A percentile compares a stretch with the other conserved stretches of the same genome.
Evolutionary conservation across 2,113 vertebrate genomes (phyloP).

Genomic region (Calypte anna): DNA sequence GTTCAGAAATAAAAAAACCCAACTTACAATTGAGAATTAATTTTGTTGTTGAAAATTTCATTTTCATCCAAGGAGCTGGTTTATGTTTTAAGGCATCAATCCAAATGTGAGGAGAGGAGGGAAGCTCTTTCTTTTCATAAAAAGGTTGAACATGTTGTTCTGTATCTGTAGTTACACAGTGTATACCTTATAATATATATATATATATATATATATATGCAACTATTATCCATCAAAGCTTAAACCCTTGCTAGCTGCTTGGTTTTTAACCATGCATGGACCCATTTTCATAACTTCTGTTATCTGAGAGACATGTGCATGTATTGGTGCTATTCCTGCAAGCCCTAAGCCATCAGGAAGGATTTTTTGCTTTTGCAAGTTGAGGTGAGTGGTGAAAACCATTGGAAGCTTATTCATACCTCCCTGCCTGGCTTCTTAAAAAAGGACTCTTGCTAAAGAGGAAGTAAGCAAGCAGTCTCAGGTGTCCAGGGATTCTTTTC

Average conservation of each 20-base stretch:
- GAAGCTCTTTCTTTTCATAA: background rate
- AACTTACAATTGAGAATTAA: background rate
- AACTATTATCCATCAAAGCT: background rate
- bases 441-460: background rate
- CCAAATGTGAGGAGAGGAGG: background rate
- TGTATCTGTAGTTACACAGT: background rate
- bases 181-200: background rate
- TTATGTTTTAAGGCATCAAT: conserved; percentile 1
- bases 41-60: conserved; percentile 29
- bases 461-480: background rate
- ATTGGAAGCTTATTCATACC: background rate
- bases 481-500: background rate
- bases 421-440: background rate
- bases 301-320: background rate
- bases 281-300: background rate
- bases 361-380: background rate
- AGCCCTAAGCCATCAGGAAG: background rate
- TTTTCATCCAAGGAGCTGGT: conserved; percentile 7
- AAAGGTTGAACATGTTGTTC: background rate
- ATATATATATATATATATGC: background rate
- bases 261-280: background rate
- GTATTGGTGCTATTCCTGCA: background rate
- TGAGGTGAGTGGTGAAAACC: background rate
- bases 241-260: background rate
- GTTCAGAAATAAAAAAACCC: background rate